Conservation (phyloP, 2,888 invertebrate genomes). For the Diarsia brunnea region DNA sequence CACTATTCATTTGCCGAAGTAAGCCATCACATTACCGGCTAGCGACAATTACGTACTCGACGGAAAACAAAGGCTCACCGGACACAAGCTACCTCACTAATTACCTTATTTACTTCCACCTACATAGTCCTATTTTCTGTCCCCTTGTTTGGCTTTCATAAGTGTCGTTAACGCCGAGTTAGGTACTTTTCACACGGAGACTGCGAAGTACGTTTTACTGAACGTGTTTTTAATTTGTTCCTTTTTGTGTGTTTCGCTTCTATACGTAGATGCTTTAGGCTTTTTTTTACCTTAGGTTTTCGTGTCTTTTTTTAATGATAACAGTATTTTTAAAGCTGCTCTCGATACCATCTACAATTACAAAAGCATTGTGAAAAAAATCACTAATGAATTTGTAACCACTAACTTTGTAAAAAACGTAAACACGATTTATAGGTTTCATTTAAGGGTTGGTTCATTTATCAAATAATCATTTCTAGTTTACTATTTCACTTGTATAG, state of each 20-base stretch:
- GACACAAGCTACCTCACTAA: conserved; percentile 68
- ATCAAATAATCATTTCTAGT: not conserved
- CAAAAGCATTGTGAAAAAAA: not conserved
- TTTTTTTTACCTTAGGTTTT: not conserved
- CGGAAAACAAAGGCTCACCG: conserved; percentile 56
- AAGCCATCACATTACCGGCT: conserved; percentile 52
- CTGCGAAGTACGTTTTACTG: conserved; percentile 17
- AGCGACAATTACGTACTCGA: conserved; percentile 54
- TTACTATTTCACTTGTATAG: not conserved
- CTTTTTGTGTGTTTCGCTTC: conserved; percentile 7
- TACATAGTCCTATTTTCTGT: conserved; percentile 69
- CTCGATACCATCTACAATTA: not conserved
- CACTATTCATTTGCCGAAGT: conserved; percentile 49
- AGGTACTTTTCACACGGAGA: conserved; percentile 55
- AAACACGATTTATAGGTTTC: not conserved
- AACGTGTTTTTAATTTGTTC: conserved; percentile 25
- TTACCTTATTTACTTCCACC: conserved; percentile 77
- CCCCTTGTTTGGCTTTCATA: conserved; percentile 76
- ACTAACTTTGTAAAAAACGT: not conserved
- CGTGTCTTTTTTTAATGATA: not conserved
- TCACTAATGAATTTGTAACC: not conserved
- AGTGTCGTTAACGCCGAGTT: conserved; percentile 73
- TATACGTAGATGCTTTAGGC: not conserved
- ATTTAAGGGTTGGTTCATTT: not conserved
- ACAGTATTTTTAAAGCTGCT: not conserved